Base-by-base conservation (phyloP, 1,140 invertebrate genomes). In the Drosophila santomea region DNA sequence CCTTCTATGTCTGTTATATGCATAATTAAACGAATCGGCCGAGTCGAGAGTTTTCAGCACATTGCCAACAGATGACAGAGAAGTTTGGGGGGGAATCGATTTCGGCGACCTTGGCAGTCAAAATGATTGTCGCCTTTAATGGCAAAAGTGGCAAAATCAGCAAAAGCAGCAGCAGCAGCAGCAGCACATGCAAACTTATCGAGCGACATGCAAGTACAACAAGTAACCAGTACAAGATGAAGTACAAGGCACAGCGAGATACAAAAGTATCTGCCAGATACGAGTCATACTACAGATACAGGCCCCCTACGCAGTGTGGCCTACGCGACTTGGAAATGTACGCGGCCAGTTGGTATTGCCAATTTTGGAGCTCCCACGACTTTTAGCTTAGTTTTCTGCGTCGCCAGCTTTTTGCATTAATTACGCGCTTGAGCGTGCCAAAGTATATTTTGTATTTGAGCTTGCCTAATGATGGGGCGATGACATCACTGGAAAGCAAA, bases 401-500 rank as follows among this genome's bases (percentile, higher is more conserved):
- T 45, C 43, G n/a, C 41, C 44, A 50, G 71, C 77, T 78, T 78
- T 86, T 75, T 86, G 83, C 82, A 86, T 86, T 88, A 86, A 86
- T 88, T 88, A 86, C 82, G 83, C 82, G 82, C 78, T 73, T 86
- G 84, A 86, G 83, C 84, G 84, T 88, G 79, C 79, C 79, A 86
- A 76, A 64, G 83, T 79, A 63, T 78, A 73, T 81, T 64, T 75
- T 43, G 72, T 66, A 62, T 75, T 67, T 81, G 68, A 63, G 83
- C 74, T 76, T 68, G 75, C 79, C 61, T 82, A 74, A 64, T 69
- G 61, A 69, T 57, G 74, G 60, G 43, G 73, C 73, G 73, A 76
- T 76, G 73, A 76, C 73, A 76, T 76, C 73, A 76, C 55, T 75
- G 41, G 73, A 54, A 66, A 76, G 50, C 57, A 71, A 72, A 63